Evolutionary conservation across 2,797 vertebrate species (phyloP), one percentile per base, ranked within the genome.

Genomic region (Acridotheres tristis): DNA sequence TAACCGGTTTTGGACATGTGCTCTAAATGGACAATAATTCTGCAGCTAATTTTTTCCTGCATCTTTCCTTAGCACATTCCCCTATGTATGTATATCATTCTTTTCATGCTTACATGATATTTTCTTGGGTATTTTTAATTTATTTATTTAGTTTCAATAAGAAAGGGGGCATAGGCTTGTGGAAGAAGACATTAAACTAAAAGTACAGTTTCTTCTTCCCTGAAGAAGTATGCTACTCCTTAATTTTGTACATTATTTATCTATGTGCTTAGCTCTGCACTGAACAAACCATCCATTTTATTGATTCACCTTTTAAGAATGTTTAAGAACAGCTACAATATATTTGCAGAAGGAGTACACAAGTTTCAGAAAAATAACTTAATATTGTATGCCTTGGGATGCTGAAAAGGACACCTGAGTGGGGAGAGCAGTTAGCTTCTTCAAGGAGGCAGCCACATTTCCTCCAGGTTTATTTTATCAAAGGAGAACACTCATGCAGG

Each of bases 401-500:
- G 36, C 36, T 84, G 73, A 32, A 85, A 83, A 78, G n/a, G 29
- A 81, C 43, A 72, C 30, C 53, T 62, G 32, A 86, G 27, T 1
- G 4, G 36, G 29, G 72, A 89, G 34, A 54, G 40, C 22, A 36
- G 32, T 62, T 63, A 69, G 8, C 22, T 83, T 27, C 78, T 62
- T 62, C 47, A 61, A 40, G 43, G 40, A 65, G 43, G 47, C 34
- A 91, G 34, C 40, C 32, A 4, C 76, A 66, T 93, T 89, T 93
- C 43, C 38, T 69, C 63, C 45, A 57, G 75, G 55, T 94, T 96
- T 95, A 74, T 80, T 90, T 62, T 83, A 18, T 88, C 76, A 63
- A 78, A 95, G 89, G 73, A 78, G 61, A 85, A 88, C 80, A 75
- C 13, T 51, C 51, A 40, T 40, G 53, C 40, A 92, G 83, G 29